Base-by-base conservation (phyloP, 2,113 vertebrate genomes). In the Sapajus apella region DNA sequence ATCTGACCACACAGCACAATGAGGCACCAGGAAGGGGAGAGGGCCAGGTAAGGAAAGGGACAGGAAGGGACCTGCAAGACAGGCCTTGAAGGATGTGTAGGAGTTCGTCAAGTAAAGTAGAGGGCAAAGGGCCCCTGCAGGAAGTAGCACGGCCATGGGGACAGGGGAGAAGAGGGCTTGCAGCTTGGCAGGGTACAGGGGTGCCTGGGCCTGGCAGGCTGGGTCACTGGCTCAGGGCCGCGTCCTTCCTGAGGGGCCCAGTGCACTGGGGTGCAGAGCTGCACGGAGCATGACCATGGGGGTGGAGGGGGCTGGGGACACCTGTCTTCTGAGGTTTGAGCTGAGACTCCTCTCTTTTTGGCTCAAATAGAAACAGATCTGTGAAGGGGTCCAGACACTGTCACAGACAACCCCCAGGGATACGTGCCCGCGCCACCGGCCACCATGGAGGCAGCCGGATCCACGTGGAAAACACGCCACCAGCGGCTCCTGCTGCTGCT, bases 181-280 rank as follows among this genome's bases (percentile, higher is more conserved):
- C 30, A 7, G 37, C 56, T 16, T 6, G 17, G 21, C 1, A 0
- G 17, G 11, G 23, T 1, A 5, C 21, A 2, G 8, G 37, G 45
- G 13, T 37, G 50, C 1, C 1, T 6, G 14, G 17, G 32, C 35
- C 37, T 40, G 56, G 21, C 2, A 9, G 25, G 3, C 70, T 37
- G 27, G n/a, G 45, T 9, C 23, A 3, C 27, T 1, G 64, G 45
- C 30, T n/a, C 32, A 30, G 76, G 0, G 20, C 23, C 3, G 1
- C 9, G 6, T 76, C 56, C 80, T 50, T 82, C 81, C 8, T 0
- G 23, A 18, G 14, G 76, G 18, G 2, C 20, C 16, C 72, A 7
- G 12, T 5, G 9, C 37, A 21, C 20, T 50, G 2, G 27, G 43
- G 16, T 25, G 11, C 37, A 70, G 50, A 16, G 20, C 6, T 12